Percentiles rank a stretch among this genome's conserved stretches.
These are phyloP conservation scores for Edolisoma coerulescens DNA, from an alignment of 2,113 vertebrate species.

Conservation along the genomic window DNA sequence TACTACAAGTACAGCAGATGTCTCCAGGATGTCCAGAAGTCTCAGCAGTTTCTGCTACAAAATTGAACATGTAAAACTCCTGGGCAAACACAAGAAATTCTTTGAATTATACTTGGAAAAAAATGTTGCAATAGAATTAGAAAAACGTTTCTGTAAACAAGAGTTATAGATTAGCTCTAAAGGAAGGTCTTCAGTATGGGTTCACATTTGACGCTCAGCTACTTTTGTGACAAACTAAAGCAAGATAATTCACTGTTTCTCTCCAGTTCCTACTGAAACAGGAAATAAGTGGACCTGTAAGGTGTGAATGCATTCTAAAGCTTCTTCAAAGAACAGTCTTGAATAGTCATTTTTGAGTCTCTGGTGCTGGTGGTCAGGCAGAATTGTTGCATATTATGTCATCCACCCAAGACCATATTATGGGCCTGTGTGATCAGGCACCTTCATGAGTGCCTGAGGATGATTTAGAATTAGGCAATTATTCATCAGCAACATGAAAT, in stretches of 20 bases:
- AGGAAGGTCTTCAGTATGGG: background rate
- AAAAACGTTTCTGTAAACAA: background rate
- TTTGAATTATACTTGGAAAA: background rate
- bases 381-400: background rate
- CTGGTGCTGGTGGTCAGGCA: background rate
- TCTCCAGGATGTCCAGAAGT: background rate
- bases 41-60: background rate
- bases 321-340: background rate
- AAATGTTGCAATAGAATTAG: background rate
- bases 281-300: background rate
- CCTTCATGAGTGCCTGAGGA: background rate
- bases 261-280: background rate
- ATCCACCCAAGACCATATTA: background rate
- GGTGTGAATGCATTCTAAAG: background rate
- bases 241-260: background rate
- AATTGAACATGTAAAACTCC: background rate
- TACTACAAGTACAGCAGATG: background rate
- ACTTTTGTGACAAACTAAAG: background rate
- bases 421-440: background rate
- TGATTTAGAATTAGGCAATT: background rate
- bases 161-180: background rate
- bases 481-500: background rate
- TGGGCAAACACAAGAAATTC: background rate
- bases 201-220: background rate
- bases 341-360: background rate